Percentiles rank a stretch among this genome's conserved stretches.
phyloP scores from a whole-genome alignment of 2,888 invertebrate genomes.

The Mythimna pallens region DNA sequence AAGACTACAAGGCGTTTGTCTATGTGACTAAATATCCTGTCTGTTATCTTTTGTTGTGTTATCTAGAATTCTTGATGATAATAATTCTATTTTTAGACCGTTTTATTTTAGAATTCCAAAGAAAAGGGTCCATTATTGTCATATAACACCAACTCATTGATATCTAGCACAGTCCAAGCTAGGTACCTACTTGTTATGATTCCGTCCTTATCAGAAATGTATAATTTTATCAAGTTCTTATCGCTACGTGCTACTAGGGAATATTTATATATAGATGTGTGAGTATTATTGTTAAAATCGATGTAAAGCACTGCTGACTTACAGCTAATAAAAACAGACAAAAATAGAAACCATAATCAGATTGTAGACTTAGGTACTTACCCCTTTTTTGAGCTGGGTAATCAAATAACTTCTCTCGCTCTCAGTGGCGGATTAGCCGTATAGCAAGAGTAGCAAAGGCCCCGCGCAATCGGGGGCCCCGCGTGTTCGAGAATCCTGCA shows the following conservation, averaged over 20 bases:
- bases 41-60: slow-evolving; percentile 1
- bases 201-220: slow-evolving; percentile 52
- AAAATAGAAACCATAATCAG: too few species aligned
- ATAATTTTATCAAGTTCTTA: slow-evolving; percentile 55
- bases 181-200: slow-evolving; percentile 9
- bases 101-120: not conserved
- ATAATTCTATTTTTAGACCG: slow-evolving; percentile 27
- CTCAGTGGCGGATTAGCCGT: too few species aligned
- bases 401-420: too few species aligned
- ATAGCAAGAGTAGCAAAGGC: too few species aligned
- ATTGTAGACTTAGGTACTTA: too few species aligned
- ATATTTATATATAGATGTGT: slow-evolving; percentile 47
- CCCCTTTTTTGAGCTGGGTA: too few species aligned
- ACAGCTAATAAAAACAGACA: too few species aligned
- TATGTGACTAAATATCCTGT: slow-evolving; percentile 34
- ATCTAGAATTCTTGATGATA: slow-evolving; percentile 14
- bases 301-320: not conserved
- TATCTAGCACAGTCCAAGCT: slow-evolving; percentile 1
- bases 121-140: slow-evolving; percentile 21
- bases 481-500: too few species aligned
- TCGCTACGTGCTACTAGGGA: slow-evolving; percentile 38
- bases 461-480: too few species aligned
- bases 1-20: slow-evolving; percentile 13
- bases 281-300: slow-evolving; percentile 34
- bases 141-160: slow-evolving; percentile 23